These are phyloP conservation scores for Neomonachus schauinslandi DNA, from an alignment of 2,113 vertebrate genomes.

Conservation along the genomic window DNA sequence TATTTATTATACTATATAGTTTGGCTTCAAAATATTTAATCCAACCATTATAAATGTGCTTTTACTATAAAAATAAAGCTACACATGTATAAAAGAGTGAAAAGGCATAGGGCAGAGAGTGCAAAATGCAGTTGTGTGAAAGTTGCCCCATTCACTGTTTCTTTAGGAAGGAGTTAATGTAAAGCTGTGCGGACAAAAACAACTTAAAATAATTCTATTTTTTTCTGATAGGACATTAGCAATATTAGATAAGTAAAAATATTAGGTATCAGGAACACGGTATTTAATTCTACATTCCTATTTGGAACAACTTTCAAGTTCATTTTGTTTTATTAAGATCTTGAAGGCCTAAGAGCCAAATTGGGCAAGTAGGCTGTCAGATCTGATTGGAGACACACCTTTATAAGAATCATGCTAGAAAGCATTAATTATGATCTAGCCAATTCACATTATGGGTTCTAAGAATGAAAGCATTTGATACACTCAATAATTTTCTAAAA, in stretches of 20 bases:
- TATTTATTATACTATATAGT: conserved; percentile 31
- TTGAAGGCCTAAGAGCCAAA: conserved; percentile 42
- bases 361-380: conserved; percentile 56
- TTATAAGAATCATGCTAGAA: conserved; percentile 64
- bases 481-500: conserved; percentile 72
- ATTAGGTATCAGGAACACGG: neutral
- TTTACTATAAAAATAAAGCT: conserved; percentile 28
- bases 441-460: conserved; percentile 70
- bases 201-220: conserved; percentile 9
- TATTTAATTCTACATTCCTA: conserved; percentile 50
- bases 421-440: conserved; percentile 72
- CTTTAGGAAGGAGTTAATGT: conserved; percentile 18
- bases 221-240: neutral
- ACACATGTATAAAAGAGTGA: neutral
- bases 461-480: conserved; percentile 71
- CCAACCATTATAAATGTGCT: neutral
- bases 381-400: conserved; percentile 60
- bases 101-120: neutral
- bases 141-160: neutral
- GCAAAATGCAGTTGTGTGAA: neutral
- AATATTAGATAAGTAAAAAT: conserved; percentile 35
- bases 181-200: conserved; percentile 12
- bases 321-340: conserved; percentile 57
- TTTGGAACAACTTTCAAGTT: conserved; percentile 62
- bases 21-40: conserved; percentile 39